Base-by-base conservation (phyloP, 1,140 invertebrate species). In the Caenorhabditis latens region DNA sequence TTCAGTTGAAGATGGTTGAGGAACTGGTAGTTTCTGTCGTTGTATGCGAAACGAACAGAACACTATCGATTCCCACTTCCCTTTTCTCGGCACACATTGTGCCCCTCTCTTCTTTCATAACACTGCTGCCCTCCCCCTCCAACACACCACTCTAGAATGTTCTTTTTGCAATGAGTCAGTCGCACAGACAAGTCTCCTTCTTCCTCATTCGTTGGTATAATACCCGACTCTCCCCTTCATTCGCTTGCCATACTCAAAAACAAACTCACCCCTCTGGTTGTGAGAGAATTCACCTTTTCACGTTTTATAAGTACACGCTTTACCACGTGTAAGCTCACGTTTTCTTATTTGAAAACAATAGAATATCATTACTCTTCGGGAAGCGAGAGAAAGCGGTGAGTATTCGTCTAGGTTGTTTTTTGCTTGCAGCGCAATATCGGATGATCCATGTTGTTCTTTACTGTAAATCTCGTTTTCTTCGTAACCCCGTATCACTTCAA, bases 191-290 rank as follows among this genome's bases (percentile, higher is more conserved):
- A 8, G 11, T 24, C 24, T 32, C 24, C 21, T 63, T 14, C 14
- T 67, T 65, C 61, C 61, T 65, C 61, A 65, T 16, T 40, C 40
- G 65, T 71, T 71, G 16, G 40, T 46, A 46, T 71, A 71, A 71
- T 71, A 71, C 40, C 11, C 65, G 65, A 71, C 65, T 71, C 61
- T n/a, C 4, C 11, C 32, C n/a, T 40, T 3, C 61, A 58, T 58
- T 63, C 61, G n/a, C 11, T 63, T 14, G 8, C 21, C 19, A 19
- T 32, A 14, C 2, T 0, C n/a, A 8, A 58, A 58, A 58, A 58
- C 57, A 58, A 58, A n/a, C 57, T 14, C 50, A 16, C 50, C 16
- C 50, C 9, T 16, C 50, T 53, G 50, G 50, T 53, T 53, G 50
- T 53, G 50, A 32, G 32, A 32, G 32, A 32, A 32, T 32, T 1